A percentile compares a stretch with the other conserved stretches of the same genome.
phyloP scores from a whole-genome alignment of 2,113 vertebrate genomes.

The Marmota monax region DNA sequence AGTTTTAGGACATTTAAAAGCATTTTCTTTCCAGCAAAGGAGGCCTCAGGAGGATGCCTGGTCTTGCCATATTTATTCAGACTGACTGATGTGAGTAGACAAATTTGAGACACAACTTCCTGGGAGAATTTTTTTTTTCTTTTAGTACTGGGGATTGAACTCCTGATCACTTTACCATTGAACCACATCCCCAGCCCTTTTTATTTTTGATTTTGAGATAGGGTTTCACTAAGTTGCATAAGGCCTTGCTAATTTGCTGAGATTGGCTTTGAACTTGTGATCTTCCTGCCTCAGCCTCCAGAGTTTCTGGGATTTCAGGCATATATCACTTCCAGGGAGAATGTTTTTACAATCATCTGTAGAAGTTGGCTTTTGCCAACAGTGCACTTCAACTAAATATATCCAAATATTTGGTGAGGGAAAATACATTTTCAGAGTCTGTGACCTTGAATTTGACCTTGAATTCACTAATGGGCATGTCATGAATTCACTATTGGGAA shows the following conservation, averaged over 20 bases:
- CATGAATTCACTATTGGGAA: not conserved
- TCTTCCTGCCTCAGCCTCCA: too few species aligned
- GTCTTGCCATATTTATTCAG: not conserved
- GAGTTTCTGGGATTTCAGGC: too few species aligned
- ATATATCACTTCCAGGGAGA: not conserved
- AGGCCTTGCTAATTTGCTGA: too few species aligned
- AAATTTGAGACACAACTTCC: not conserved
- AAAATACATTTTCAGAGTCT: not conserved
- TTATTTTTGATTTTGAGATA: too few species aligned
- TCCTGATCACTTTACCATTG: too few species aligned
- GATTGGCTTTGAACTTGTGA: too few species aligned
- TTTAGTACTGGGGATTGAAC: not conserved
- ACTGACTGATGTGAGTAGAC: not conserved
- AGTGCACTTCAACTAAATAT: not conserved
- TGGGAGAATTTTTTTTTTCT: not conserved
- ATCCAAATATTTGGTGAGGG: not conserved
- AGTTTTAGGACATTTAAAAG: not conserved
- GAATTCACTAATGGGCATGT: not conserved
- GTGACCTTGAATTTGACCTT: not conserved
- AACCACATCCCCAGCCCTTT: too few species aligned
- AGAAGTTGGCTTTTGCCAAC: constrained; percentile 25
- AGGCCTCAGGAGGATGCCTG: not conserved
- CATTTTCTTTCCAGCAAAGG: not conserved
- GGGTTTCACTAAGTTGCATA: too few species aligned
- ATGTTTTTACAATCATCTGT: not conserved